Percentiles rank a stretch among this genome's conserved stretches.
Evolutionary conservation across 2,888 invertebrate genomes (phyloP).

Genomic region (Allacma fusca): DNA sequence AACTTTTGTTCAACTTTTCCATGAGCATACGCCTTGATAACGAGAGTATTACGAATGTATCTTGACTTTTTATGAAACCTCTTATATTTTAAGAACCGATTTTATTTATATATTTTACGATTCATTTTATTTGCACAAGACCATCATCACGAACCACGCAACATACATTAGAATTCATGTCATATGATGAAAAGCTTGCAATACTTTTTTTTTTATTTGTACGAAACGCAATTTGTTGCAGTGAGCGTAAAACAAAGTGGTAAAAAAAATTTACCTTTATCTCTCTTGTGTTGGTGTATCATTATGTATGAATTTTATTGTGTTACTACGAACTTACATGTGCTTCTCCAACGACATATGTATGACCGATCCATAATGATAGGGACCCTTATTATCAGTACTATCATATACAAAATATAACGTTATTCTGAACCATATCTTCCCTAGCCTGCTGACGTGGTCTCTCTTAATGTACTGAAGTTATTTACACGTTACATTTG

Average conservation of each 20-base stretch:
- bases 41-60: background rate
- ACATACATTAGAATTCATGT: background rate
- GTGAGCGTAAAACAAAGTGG: constrained; percentile 35
- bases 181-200: background rate
- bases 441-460: too few relatives aligned
- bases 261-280: constrained; percentile 24
- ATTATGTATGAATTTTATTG: background rate
- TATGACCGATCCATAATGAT: too few relatives aligned
- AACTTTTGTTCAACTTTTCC: background rate
- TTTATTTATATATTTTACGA: constrained; percentile 40
- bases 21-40: background rate
- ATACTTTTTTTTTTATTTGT: constrained; percentile 19
- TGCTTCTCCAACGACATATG: too few relatives aligned
- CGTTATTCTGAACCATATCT: too few relatives aligned
- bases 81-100: constrained; percentile 37
- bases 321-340: background rate
- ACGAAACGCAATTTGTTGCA: constrained; percentile 40
- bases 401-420: too few relatives aligned
- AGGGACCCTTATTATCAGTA: too few relatives aligned
- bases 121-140: constrained; percentile 39
- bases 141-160: constrained; percentile 23
- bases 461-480: too few relatives aligned
- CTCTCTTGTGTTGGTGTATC: background rate
- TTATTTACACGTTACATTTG: too few relatives aligned
- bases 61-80: constrained; percentile 22